Evolutionary conservation across 2,797 vertebrate species (phyloP), one percentile per base, ranked within the genome.

Genomic region (Micromesistius poutassou): DNA sequence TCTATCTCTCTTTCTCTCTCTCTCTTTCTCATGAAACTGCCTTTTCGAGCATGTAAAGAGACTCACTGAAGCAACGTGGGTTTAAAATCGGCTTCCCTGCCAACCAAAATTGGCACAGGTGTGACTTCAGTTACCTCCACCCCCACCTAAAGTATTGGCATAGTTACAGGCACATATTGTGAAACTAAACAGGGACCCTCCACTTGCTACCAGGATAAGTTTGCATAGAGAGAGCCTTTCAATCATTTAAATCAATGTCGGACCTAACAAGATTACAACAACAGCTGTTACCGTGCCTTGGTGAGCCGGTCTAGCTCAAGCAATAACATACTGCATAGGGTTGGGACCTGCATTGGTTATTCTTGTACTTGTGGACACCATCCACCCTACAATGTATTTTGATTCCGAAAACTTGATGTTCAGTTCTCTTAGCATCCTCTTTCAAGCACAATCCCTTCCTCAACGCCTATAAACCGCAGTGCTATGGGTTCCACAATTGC

Each of bases 271-370:
- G 81, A 87, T 83, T 80, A 79, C 28, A 86, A 79, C 85, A 74
- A 85, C 83, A 80, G 80, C 83, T 79, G 78, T 84, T 86, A 82
- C 88, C 91, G 89, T 78, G 82, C 75, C 50, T 77, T 66, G 35
- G 8, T 76, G 75, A 36, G 80, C 76, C 79, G 81, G 80, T 81
- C 83, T 77, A 73, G 74, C 55, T 79, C 74, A 73, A 81, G 77
- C 40, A 62, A 5, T 66, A 85, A 87, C 85, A 89, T 88, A 89
- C 83, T 78, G 81, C 74, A 42, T 89, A 91, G 85, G 89, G 46
- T 76, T 74, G 71, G 3, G 77, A 75, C 74, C 33, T 89, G 85
- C 89, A 91, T 90, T 89, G 87, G 87, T 85, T 85, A 81, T 80
- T 82, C 81, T 88, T 84, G 79, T 76, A n/a, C 79, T 86, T 88